Conservation (phyloP, 2,888 invertebrate genomes). For the Acrocera orbiculus region DNA sequence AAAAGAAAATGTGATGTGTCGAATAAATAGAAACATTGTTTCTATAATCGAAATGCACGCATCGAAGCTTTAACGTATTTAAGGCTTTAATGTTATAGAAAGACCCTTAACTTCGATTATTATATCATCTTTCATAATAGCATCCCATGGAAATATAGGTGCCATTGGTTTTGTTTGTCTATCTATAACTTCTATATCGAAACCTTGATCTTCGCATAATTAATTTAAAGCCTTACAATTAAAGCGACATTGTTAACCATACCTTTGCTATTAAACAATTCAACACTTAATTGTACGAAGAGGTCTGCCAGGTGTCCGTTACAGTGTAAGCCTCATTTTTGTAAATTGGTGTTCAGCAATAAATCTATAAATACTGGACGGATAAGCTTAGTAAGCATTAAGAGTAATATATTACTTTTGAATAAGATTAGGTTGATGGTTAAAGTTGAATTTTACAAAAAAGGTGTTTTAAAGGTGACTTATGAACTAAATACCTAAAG, state of each 20-base stretch:
- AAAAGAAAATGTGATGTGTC: constrained; percentile 64
- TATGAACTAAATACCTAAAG: too few species aligned
- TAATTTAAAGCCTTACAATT: constrained; percentile 84
- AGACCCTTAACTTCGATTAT: constrained; percentile 68
- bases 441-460: too few species aligned
- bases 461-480: too few species aligned
- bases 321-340: too few species aligned
- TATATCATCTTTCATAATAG: constrained; percentile 66
- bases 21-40: constrained; percentile 75
- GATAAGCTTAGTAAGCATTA: too few species aligned
- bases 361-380: too few species aligned
- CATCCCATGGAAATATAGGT: constrained; percentile 76
- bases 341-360: too few species aligned
- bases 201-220: constrained; percentile 64
- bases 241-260: constrained; percentile 74
- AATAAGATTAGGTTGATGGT: too few species aligned
- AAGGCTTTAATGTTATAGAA: constrained; percentile 67
- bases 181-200: constrained; percentile 80
- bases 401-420: too few species aligned
- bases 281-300: constrained; percentile 85
- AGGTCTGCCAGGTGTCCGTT: too few species aligned
- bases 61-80: constrained; percentile 49
- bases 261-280: constrained; percentile 82
- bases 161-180: constrained; percentile 69
- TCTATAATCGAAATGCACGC: constrained; percentile 82